Evolutionary conservation across 30 jellyfish, hydroid and myxozoan species (phyloP), one percentile per base, ranked within the genome.

Genomic region (Cassiopea andromeda): DNA sequence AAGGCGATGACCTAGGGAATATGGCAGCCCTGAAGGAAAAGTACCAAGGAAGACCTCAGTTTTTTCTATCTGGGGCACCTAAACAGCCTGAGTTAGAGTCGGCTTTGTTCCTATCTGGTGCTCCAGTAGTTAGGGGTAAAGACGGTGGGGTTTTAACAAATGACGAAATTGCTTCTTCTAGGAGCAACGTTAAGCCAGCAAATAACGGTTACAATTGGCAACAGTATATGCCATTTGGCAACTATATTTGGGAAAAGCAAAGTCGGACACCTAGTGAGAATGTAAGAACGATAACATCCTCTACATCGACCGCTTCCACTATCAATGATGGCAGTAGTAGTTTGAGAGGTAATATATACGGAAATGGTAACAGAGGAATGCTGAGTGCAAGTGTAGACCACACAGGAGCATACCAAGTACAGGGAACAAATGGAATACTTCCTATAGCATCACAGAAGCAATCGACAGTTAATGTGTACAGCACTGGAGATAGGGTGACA

Each of bases 191-290:
- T 3, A 81, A 50, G 45, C 92, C 75, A 12, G 78, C 47, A 43
- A 73, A 47, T 48, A 86, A 69, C 16, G 93, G 93, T 70, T 93
- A 93, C 75, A 78, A 60, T 1, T 93, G 98, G 98, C 93, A 91
- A 82, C 98, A 93, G 85, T 93, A 93, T 71, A 87, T 85, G 94
- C 97, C 97, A 50, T 93, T 87, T 58, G 87, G 87, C 18, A 73
- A 75, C 1, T 84, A 85, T 1, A 69, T 67, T 18, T 76, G 88
- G 88, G 89, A 76, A 58, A 86, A 64, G 48, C 85, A 73, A 64
- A 86, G 93, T 61, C 70, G 64, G 46, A 73, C 70, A 38, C 93
- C 93, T 15, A 86, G 77, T 4, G 69, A 72, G 57, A 74, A 87
- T 58, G 19, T 76, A 12, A 80, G 89, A 44, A 66, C 83, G 7